Evolutionary conservation across 2,888 invertebrate species (phyloP), one percentile per base, ranked within the genome.

Genomic region (Leptinotarsa haldemani): DNA sequence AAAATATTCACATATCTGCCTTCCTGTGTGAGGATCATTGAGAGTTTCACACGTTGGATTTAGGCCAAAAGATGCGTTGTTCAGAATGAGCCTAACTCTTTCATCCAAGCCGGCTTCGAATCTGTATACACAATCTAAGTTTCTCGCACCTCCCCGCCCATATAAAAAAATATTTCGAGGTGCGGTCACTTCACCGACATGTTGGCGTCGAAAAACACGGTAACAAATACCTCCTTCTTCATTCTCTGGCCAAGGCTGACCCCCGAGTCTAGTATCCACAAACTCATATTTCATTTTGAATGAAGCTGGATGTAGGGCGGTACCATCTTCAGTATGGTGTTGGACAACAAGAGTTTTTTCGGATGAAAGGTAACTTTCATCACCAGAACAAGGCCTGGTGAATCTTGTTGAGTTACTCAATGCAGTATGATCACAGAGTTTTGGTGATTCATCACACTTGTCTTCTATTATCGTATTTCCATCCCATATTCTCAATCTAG

Each of bases 231-330:
- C 87, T n/a, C 77, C 80, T 16, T 78, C 78, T 13, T 75, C 79
- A 56, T 81, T 82, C 15, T 82, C 83, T 1, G 90, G 87, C 90
- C 93, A 91, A 12, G 90, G 88, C 74, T 91, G 91, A 7, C 82
- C 82, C 16, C 74, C 75, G 76, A 94, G 90, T 56, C 93, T 89
- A 2, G 95, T 95, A 84, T 95, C 95, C 25, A 95, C 91, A 84
- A 95, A 95, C 87, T 95, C 95, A 86, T 95, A 95, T 82, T 94
- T 93, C 65, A 93, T 85, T 69, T 91, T 89, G 85, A 94, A 94
- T 12, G 91, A 90, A 3, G 93, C 92, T 4, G 94, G 95, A 82
- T 95, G 94, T 16, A 95, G 90, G 2, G 95, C 95, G 1, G 95
- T 95, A 50, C 95, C 94, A 67, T 91, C 91, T 86, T 92, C 87